Base-by-base conservation (phyloP, 2,888 invertebrate genomes). In the Lepidocyrtoides sp. region DNA sequence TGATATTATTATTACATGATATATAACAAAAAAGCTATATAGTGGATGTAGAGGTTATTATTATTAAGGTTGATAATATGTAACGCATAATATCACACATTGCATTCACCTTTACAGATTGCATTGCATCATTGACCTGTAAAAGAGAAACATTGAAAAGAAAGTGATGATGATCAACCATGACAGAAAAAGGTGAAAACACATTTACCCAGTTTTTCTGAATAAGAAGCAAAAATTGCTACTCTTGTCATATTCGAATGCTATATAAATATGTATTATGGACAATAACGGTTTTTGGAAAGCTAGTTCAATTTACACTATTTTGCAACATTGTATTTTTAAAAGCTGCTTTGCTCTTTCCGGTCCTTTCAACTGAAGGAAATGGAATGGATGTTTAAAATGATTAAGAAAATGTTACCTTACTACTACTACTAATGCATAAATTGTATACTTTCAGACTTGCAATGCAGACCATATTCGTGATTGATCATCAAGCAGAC, bases 181-280 rank as follows among this genome's bases (percentile, higher is more conserved):
- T 69, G 66, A 51, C 26, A 83, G 60, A 83, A 83, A n/a, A 83
- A 83, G 69, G 57, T 57, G 57, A 54, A 79, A 79, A 79, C 79
- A 79, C 36, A 72, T 63, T 29, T 48, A 26, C 44, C 72, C 26
- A 48, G 26, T 48, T 20, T 75, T 8, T 20, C 7, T 48, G 7
- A 69, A 41, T 14, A 44, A 26, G 48, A 72, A 72, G 44, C 48
- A 75, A 75, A 41, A 72, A 20, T 41, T 72, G 12, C 41, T 72
- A 20, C 17, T 36, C 36, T 36, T 36, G 7, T 7, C 36, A 20
- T 0, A 51, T 51, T 51, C n/a, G n/a, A n/a, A n/a, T n/a, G n/a
- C n/a, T n/a, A n/a, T n/a, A n/a, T n/a, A n/a, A n/a, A n/a, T n/a
- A n/a, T n/a, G n/a, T n/a, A n/a, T n/a, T n/a, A n/a, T 57, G 57